Conservation (phyloP, 92 coral and sea anemone genomes). For the Siderastrea radians region DNA sequence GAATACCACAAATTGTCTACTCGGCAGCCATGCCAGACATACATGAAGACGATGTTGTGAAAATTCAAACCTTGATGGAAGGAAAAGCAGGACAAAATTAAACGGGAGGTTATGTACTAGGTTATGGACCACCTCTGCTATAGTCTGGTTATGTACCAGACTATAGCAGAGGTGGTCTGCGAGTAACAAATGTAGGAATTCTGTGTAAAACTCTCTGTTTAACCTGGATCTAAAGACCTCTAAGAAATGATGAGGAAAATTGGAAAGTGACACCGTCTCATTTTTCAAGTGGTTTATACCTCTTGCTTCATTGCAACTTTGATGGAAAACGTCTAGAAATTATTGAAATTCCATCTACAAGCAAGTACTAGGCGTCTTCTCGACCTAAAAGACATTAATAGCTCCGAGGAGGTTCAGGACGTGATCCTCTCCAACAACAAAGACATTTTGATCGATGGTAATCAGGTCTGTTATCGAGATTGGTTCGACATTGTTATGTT, state of each 20-base stretch:
- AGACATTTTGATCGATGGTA: neutral
- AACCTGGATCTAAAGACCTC: too few species aligned
- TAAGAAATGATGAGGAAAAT: neutral
- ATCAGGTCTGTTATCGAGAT: too few species aligned
- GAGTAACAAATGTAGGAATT: neutral
- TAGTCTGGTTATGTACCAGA: too few species aligned
- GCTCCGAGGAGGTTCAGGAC: neutral
- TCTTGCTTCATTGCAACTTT: neutral
- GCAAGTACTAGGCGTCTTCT: neutral
- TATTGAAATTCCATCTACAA: neutral
- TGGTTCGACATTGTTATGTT: too few species aligned
- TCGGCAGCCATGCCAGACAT: neutral
- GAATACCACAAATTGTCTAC: neutral
- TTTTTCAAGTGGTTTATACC: neutral
- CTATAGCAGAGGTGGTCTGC: neutral
- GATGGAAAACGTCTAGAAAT: neutral
- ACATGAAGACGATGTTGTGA: too few species aligned
- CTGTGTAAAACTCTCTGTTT: too few species aligned
- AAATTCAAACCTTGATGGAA: neutral
- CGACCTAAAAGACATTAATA: too few species aligned
- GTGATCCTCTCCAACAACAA: neutral
- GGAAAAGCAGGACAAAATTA: too few species aligned
- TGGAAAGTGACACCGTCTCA: neutral
- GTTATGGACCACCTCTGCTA: too few species aligned
- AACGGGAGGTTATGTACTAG: too few species aligned